Base-by-base conservation (phyloP, 1,140 invertebrate species). In the Aradophagus sp. region DNA sequence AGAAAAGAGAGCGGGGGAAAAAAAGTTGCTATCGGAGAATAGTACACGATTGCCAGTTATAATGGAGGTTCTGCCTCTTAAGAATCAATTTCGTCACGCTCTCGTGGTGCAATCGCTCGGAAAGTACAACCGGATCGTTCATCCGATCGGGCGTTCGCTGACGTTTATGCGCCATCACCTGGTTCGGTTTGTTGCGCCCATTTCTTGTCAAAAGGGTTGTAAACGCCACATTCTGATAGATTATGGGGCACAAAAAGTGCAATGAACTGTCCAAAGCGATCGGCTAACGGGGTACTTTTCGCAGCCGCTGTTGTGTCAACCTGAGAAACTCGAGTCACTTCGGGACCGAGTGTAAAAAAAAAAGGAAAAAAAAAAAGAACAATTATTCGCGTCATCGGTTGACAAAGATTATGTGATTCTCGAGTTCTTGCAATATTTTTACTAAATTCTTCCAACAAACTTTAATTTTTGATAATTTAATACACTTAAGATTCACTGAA, bases 171-270 rank as follows among this genome's bases (percentile, higher is more conserved):
- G 55, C 58, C 68, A 74, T 75, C 75, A 79, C 77, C 79, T 79
- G 77, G 79, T 56, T 38, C 47, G 55, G 67, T 77, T 74, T 70
- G 72, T 74, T 72, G 75, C 75, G 73, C 74, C 67, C 32, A 74
- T 77, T 75, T 74, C 72, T 41, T 53, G 52, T 67, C 67, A 75
- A 76, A 81, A 79, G 77, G 77, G 78, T 76, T 81, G 70, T 69
- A 69, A 71, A 59, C 36, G 73, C 38, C 47, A 38, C 45, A 61
- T 69, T 80, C 44, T 55, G 47, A 68, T 72, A 79, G 52, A 72
- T 78, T 68, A 73, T 77, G 67, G 52, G 67, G 35, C 41, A 69
- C 66, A 76, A 80, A 78, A 77, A 73, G 50, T 59, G 45, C 65
- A 69, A 52, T 55, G 47, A 65, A 73, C 58, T 65, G 48, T 61